Base-by-base conservation (phyloP, 2,797 vertebrate species). In the Epinephelus awoara region DNA sequence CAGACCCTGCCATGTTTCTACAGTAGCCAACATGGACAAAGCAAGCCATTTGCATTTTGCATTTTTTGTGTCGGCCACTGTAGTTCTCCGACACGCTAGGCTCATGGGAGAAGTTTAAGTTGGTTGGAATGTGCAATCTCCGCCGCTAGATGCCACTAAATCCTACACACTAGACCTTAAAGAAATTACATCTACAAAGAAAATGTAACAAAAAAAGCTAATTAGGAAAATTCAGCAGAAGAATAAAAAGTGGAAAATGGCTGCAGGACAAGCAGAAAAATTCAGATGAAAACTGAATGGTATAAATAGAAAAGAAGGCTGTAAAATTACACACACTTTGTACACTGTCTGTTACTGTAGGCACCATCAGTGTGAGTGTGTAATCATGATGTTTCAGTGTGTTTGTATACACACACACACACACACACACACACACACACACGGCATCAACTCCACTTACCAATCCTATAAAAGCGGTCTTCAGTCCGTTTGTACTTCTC, bases 401-500 rank as follows among this genome's bases (percentile, higher is more conserved):
- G 27, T 72, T 15, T 63, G 9, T 40, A 47, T 25, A 47, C 34
- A 25, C 21, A 25, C 46, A 19, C 40, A 62, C 59, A 55, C 21
- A 72, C 15, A 10, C 1, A 42, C 25, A n/a, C 1, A 6, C 46
- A 21, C 25, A 34, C 38, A 13, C 13, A 21, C 27, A 50, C 34
- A 25, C n/a, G 15, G 19, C 10, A 14, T 66, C 5, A 65, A 46
- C 77, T 65, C 21, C 46, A 89, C 89, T 94, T 93, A 99, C 98
- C 97, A 77, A 99, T 97, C 95, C 96, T 96, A 94, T 97, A 97
- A 89, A 97, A 99, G 66, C 96, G 97, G 84, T 99, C 98, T 75
- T 98, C 96, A 71, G 97, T 96, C 72, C 90, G 94, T 92, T 96
- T 98, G 87, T 94, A 95, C 89, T 95, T 95, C 62, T 98, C 98